Conservation (phyloP, 2,113 vertebrate genomes). For the Trachemys scripta region DNA sequence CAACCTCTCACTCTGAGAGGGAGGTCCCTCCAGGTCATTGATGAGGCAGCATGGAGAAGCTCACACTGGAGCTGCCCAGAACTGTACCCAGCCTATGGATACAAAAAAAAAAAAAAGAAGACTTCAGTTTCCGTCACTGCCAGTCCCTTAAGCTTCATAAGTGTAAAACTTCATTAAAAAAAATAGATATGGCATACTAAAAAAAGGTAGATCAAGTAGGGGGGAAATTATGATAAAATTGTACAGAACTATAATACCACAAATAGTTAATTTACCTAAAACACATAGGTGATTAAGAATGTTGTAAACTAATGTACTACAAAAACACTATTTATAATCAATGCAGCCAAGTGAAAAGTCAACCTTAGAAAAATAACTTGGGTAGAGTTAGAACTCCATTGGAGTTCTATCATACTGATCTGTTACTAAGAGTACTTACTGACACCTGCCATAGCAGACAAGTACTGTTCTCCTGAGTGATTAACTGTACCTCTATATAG, state of each 20-base stretch:
- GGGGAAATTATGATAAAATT: background rate
- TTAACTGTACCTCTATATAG: background rate
- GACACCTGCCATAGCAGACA: background rate
- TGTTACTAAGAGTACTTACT: background rate
- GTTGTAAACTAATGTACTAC: background rate
- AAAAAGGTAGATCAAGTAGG: background rate
- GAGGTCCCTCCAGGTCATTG: background rate
- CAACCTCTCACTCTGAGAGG: background rate
- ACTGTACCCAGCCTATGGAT: slow-evolving; percentile 23
- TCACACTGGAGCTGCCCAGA: slow-evolving; percentile 11
- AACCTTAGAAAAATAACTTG: background rate
- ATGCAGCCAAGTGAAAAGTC: background rate
- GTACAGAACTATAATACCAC: background rate
- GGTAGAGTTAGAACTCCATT: background rate
- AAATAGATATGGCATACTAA: background rate
- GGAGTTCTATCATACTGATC: background rate
- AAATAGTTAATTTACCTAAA: background rate
- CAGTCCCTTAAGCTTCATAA: slow-evolving; percentile 18
- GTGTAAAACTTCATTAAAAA: background rate
- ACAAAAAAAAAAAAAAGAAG: background rate
- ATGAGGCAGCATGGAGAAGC: slow-evolving; percentile 17
- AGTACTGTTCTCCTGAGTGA: background rate
- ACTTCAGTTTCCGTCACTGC: slow-evolving; percentile 33
- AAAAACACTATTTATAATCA: background rate
- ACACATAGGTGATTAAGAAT: background rate